A percentile compares a stretch with the other conserved stretches of the same genome.
Conservation (phyloP, 2,113 vertebrate species). For the Alouatta palliata region DNA sequence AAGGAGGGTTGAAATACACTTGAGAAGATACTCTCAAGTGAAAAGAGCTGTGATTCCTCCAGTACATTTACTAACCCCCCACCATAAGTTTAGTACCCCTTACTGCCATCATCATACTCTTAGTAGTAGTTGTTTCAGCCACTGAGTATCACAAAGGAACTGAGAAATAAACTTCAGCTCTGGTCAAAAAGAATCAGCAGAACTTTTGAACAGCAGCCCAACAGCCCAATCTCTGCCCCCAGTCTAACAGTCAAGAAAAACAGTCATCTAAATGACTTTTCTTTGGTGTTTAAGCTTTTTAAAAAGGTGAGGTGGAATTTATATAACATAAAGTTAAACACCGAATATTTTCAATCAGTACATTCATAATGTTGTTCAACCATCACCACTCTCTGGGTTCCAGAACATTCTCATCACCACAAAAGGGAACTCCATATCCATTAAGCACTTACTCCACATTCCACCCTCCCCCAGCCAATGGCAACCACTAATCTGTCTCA, state of each 20-base stretch:
- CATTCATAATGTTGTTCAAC: neutral
- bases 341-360: neutral
- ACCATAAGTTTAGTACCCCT: neutral
- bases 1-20: neutral
- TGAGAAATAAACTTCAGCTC: neutral
- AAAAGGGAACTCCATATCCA: neutral
- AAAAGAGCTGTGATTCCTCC: neutral
- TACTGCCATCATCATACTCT: neutral
- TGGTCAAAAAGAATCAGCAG: neutral
- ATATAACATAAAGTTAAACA: slow-evolving; percentile 11
- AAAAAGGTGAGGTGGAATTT: neutral
- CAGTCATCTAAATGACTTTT: neutral
- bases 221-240: neutral
- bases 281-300: neutral
- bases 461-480: neutral
- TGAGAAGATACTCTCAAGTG: neutral
- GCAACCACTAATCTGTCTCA: neutral
- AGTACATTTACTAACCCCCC: neutral
- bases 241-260: neutral
- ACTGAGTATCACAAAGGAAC: neutral
- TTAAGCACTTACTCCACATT: neutral
- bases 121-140: neutral
- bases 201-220: neutral
- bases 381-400: neutral
- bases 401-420: neutral